Base-by-base conservation (phyloP, 2,797 vertebrate genomes). In the Notolabrus celidotus region DNA sequence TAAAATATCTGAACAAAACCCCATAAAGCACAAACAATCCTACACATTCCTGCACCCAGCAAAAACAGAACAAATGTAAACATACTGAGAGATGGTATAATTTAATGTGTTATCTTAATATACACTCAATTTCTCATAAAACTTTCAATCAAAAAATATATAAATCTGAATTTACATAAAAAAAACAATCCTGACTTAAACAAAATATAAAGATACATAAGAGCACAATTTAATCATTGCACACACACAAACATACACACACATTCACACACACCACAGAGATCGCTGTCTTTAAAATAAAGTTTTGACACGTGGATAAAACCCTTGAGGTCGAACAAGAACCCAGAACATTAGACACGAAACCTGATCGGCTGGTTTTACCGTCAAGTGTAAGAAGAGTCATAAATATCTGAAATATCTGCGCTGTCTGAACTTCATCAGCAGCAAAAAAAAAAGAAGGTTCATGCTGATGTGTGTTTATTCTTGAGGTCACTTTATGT, bases 81-180 rank as follows among this genome's bases (percentile, higher is more conserved):
- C 19, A 52, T 2, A 15, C 23, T 4, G 5, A 70, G 12, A 39
- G 10, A 39, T 49, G 15, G 25, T 19, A 77, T 52, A 3, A 51
- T 56, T 70, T 67, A 61, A 82, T 19, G 19, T 1, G 41, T 53
- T 71, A 31, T 57, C 11, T 61, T 56, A 57, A 73, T 54, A 69
- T 42, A 71, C 5, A 62, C 36, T 38, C 15, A 55, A 67, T 47
- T 46, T 34, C 3, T 57, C 55, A 65, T 66, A 74, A 67, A 79
- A 58, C 12, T 3, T 54, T 42, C 11, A 47, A 69, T 75, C 34
- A 69, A 71, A 87, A 80, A 77, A 68, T 17, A 47, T 47, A 47
- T 29, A 82, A 10, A 29, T 76, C 39, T 62, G 53, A 50, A 59
- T 59, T 77, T 78, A 83, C 70, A 75, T 29, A 57, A 53, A 70